Evolutionary conservation across 1,140 invertebrate species (phyloP), one percentile per base, ranked within the genome.

Genomic region (Aradophagus sp.): DNA sequence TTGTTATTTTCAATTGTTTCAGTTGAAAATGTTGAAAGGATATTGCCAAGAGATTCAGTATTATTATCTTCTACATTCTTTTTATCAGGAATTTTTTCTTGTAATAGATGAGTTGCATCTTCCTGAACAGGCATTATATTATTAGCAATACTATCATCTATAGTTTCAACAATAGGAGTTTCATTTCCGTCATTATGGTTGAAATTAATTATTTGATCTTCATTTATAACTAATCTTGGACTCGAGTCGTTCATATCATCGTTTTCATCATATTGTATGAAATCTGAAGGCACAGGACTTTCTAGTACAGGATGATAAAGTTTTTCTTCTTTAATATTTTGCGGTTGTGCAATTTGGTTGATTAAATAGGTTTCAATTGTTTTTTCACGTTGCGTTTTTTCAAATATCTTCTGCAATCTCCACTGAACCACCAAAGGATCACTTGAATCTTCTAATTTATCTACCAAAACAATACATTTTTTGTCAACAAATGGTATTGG

Each of bases 401-500:
- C 36, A 7, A 48, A 50, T 5, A 47, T 36, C 39, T 39, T n/a
- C n/a, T 47, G 52, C 17, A 55, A 15, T 42, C 39, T 29, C 63
- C 63, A 67, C 13, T 53, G 8, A 1, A 67, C 23, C 0, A 59
- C 53, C 4, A 59, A 38, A 26, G 39, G 53, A 13, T 67, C 63
- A 4, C 0, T 20, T 2, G 45, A 58, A 29, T 66, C 15, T 44
- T 66, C 62, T 16, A 66, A 17, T 31, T 23, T 50, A 6, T 44
- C 38, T 5, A 66, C 5, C 3, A 13, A 36, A 23, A 66, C 23
- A 6, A 12, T 12, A 50, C 44, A 44, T 35, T 47, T 14, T 13
- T 56, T 45, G n/a, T n/a, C n/a, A n/a, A n/a, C n/a, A n/a, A n/a
- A n/a, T n/a, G n/a, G n/a, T n/a, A n/a, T n/a, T n/a, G n/a, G n/a